phyloP scores from a whole-genome alignment of 2,888 invertebrate species.

The Meteorus cinctellus region DNA sequence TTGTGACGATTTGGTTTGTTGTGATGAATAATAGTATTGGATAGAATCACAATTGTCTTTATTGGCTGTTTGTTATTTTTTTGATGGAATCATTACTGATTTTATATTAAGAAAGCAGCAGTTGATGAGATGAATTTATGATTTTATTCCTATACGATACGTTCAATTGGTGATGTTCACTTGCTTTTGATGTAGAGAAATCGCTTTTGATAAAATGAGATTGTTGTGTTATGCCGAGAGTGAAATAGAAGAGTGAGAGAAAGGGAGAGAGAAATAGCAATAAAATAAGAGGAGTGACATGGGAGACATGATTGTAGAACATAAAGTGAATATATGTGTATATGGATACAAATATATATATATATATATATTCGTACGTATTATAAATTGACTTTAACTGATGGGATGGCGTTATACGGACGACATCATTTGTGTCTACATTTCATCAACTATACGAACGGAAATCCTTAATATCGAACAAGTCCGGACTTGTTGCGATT shows the following conservation, averaged over 20 bases:
- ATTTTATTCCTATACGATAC: not conserved
- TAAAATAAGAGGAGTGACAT: not conserved
- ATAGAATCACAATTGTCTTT: not conserved
- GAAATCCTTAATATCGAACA: slow-evolving; percentile 36
- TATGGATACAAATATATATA: slow-evolving; percentile 27
- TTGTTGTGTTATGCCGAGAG: not conserved
- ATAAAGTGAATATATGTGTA: slow-evolving; percentile 31
- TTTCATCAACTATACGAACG: slow-evolving; percentile 22
- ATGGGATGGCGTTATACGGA: slow-evolving; percentile 49
- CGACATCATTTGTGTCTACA: slow-evolving; percentile 44
- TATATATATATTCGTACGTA: slow-evolving; percentile 46
- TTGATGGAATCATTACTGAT: not conserved
- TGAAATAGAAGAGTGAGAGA: not conserved
- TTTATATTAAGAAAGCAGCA: not conserved
- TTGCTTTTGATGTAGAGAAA: slow-evolving; percentile 1
- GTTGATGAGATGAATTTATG: not conserved
- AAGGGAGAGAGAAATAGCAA: not conserved
- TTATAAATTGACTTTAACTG: slow-evolving; percentile 52
- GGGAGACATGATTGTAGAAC: slow-evolving; percentile 11
- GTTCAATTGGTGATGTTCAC: not conserved
- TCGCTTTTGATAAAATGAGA: not conserved
- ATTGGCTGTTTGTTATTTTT: not conserved
- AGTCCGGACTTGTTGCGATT: not conserved
- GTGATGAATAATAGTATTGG: not conserved
- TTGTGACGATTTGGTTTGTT: not conserved